A percentile compares a stretch with the other conserved stretches of the same genome.
Conservation (phyloP, 2,113 vertebrate species). For the Trematomus loennbergii region DNA sequence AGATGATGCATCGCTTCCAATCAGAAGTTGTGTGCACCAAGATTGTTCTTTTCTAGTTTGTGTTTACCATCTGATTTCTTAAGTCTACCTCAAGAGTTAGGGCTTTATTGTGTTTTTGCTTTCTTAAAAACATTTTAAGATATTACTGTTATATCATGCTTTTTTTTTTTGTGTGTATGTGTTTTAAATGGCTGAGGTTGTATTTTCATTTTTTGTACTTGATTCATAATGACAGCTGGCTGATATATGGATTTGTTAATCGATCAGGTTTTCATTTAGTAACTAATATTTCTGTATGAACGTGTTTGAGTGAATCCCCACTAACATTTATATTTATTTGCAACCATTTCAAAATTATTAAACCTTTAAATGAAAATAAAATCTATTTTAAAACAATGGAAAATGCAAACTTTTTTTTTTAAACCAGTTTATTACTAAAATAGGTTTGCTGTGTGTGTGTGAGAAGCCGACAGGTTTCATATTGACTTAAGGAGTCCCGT, state of each 20-base stretch:
- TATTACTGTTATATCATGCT: neutral
- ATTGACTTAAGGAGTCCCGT: neutral
- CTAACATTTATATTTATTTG: neutral
- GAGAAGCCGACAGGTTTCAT: constrained; percentile 58
- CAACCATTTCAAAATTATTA: neutral
- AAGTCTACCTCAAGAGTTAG: too few species aligned
- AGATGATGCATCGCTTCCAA: neutral
- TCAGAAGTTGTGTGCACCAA: neutral
- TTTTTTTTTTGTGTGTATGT: neutral
- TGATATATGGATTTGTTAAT: neutral
- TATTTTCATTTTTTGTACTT: too few species aligned
- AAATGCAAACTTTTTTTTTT: constrained; percentile 27
- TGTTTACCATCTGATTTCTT: neutral
- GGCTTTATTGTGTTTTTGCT: too few species aligned
- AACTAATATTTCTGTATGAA: neutral
- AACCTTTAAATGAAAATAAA: neutral
- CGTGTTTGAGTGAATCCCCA: too few species aligned
- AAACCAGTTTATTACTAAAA: constrained; percentile 80
- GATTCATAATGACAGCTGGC: neutral
- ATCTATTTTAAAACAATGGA: neutral
- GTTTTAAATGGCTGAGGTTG: neutral
- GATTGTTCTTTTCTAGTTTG: neutral
- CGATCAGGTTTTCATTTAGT: neutral
- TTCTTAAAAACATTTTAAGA: neutral
- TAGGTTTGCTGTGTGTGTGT: constrained; percentile 47